A percentile compares a stretch with the other conserved stretches of the same genome.
Evolutionary conservation across 2,113 vertebrate genomes (phyloP).

Genomic region (Caracal caracal): DNA sequence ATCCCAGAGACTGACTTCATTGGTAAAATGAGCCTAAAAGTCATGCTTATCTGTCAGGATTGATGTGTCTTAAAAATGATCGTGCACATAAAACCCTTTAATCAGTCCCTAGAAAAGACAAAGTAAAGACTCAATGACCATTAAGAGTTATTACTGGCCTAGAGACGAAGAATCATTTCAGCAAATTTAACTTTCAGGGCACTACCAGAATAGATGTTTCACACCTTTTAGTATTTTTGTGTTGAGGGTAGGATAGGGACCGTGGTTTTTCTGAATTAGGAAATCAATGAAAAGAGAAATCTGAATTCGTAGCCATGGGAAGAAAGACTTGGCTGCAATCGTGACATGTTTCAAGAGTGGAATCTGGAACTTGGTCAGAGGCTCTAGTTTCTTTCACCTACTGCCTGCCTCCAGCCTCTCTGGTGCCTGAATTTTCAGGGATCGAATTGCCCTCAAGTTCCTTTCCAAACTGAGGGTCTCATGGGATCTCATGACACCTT

Average conservation of each 20-base stretch:
- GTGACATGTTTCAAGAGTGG: neutral
- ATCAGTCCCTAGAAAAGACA: neutral
- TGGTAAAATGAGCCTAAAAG: neutral
- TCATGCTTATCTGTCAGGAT: neutral
- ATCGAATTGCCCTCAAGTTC: neutral
- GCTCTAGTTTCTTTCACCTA: neutral
- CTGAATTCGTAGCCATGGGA: neutral
- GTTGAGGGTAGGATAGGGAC: neutral
- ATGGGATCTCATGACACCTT: neutral
- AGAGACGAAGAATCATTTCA: neutral
- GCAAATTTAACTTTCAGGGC: neutral
- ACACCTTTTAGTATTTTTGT: neutral
- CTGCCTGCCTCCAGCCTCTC: neutral
- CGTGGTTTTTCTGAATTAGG: neutral
- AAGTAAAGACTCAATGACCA: neutral
- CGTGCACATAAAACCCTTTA: neutral
- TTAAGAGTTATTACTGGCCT: neutral
- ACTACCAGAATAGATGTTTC: neutral
- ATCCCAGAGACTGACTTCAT: neutral
- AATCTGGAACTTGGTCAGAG: conserved; percentile 29
- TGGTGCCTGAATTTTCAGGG: neutral
- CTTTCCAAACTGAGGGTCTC: neutral
- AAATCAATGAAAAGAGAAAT: neutral
- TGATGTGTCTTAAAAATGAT: neutral
- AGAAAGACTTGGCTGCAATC: neutral